Base-by-base conservation (phyloP, 2,888 invertebrate genomes). In the Lasioglossum leucozonium region DNA sequence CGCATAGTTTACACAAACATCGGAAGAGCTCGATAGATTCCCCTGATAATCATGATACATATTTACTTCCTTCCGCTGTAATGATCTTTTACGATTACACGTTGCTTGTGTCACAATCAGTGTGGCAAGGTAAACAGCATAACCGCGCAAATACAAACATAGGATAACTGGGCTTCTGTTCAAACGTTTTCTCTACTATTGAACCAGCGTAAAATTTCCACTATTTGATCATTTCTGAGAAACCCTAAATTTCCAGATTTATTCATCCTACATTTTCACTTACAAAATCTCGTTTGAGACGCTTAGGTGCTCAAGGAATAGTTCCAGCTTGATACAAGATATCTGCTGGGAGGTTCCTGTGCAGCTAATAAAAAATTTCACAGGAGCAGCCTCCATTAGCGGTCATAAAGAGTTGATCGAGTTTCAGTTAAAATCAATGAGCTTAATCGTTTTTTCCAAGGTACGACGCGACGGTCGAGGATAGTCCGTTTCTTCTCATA, bases 361-460 rank as follows among this genome's bases (percentile, higher is more conserved):
- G 37, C 47, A 0, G 69, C 44, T 51, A 18, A 69, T 34, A 37
- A 69, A n/a, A n/a, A 51, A 8, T 44, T 44, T 13, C 58, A 2
- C 30, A 13, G 37, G 10, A 4, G 30, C 11, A 8, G 47, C 34
- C n/a, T 3, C 72, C 44, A 37, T 79, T 62, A 73, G 16, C n/a
- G 22, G 26, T 37, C 44, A 18, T 10, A 40, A 67, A 37, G 16
- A 55, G 71, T 76, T 72, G 62, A 84, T 84, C 79, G 84, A 84
- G 73, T 84, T 77, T 62, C 76, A 8, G 40, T 78, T 84, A 80
- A 58, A 71, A 77, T 84, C 81, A 72, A 67, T 79, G 51, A 81
- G 84, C 80, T 85, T 85, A 85, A 86, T 87, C 84, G 85, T 82
- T 86, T 82, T 83, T 79, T 79, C 51, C 58, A 37, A 67, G 44